A percentile compares a stretch with the other conserved stretches of the same genome.
Conservation (phyloP, 2,888 invertebrate species). For the Atherix ibis region DNA sequence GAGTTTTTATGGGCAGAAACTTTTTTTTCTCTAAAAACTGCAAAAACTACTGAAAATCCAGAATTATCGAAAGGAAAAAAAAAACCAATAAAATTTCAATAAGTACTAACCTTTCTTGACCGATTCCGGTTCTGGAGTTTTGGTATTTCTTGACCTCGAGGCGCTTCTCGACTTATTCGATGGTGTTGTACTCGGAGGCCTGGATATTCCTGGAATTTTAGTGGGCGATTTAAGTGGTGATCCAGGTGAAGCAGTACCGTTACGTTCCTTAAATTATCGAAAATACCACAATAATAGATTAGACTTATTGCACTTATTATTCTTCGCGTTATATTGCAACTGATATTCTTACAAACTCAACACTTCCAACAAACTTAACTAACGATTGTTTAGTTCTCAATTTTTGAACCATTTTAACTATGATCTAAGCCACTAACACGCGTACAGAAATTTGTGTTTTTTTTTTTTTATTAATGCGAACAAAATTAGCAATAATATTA, state of each 20-base stretch:
- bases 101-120: conserved; percentile 62
- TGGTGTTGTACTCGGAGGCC: conserved; percentile 33
- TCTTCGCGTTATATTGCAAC: no score
- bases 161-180: conserved; percentile 33
- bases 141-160: conserved; percentile 35
- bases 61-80: not conserved
- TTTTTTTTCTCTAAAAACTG: not conserved
- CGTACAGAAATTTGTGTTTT: not conserved
- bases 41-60: not conserved
- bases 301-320: not conserved
- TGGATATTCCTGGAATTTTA: conserved; percentile 30
- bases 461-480: not conserved
- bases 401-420: conserved; percentile 11
- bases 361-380: conserved; percentile 7
- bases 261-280: conserved; percentile 36
- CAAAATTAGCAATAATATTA: no score
- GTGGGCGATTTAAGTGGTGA: conserved; percentile 56
- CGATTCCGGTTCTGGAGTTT: conserved; percentile 53
- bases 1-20: no score
- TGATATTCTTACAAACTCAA: no score
- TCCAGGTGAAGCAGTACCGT: conserved; percentile 46
- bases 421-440: not conserved
- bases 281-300: conserved; percentile 4
- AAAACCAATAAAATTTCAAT: not conserved
- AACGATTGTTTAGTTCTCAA: conserved; percentile 6